Conservation (phyloP, 1,140 invertebrate species). For the Drosophila sturtevanti region DNA sequence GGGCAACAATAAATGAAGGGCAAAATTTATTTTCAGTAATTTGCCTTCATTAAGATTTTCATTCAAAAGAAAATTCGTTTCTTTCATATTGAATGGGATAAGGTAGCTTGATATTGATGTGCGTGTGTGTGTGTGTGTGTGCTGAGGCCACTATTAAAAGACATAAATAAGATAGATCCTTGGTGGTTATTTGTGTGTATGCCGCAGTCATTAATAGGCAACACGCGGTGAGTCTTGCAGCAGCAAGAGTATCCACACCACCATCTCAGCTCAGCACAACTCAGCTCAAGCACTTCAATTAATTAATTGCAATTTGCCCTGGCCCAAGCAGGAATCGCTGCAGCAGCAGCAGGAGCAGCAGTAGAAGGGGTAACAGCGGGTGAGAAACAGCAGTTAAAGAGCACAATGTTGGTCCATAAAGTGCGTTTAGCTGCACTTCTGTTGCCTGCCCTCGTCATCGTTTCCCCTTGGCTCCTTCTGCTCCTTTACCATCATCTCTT, state of each 20-base stretch:
- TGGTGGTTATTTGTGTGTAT: slow-evolving; percentile 33
- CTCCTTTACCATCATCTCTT: no score
- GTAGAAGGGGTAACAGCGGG: no score
- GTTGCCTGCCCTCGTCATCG: slow-evolving; percentile 9
- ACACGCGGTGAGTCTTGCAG: slow-evolving; percentile 20
- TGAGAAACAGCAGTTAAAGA: slow-evolving; percentile 51
- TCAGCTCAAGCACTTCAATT: slow-evolving; percentile 71
- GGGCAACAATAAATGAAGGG: background rate
- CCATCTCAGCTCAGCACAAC: background rate
- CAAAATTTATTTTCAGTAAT: slow-evolving; percentile 8
- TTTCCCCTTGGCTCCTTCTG: no score
- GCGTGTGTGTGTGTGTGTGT: slow-evolving; percentile 26
- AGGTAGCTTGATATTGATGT: background rate
- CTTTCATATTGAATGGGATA: slow-evolving; percentile 29
- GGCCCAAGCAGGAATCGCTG: slow-evolving; percentile 31
- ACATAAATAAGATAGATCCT: slow-evolving; percentile 47
- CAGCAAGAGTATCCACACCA: slow-evolving; percentile 26
- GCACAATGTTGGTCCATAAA: slow-evolving; percentile 48
- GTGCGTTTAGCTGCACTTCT: slow-evolving; percentile 46
- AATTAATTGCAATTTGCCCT: slow-evolving; percentile 79
- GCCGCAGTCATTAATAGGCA: slow-evolving; percentile 56
- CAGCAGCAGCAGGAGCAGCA: slow-evolving; percentile 31
- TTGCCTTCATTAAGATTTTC: slow-evolving; percentile 28
- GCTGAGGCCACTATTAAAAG: slow-evolving; percentile 40
- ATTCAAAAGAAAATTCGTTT: slow-evolving; percentile 13